These are phyloP conservation scores for Panurus biarmicus DNA, from an alignment of 2,113 vertebrate genomes.

Conservation along the genomic window DNA sequence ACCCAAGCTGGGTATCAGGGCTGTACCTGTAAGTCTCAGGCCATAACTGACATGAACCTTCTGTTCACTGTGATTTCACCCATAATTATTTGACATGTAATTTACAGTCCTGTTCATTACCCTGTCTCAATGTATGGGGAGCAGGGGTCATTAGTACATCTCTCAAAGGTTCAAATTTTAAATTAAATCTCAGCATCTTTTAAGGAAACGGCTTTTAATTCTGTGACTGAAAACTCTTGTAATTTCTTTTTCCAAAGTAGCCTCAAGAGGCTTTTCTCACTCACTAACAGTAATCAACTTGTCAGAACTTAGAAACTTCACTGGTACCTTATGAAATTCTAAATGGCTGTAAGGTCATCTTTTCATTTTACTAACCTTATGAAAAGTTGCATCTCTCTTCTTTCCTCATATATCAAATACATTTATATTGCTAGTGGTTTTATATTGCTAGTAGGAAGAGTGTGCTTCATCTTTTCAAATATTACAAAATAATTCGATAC, in stretches of 20 bases:
- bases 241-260: not conserved
- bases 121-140: not conserved
- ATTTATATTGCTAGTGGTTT: not conserved
- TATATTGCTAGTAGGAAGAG: not conserved
- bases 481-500: not conserved
- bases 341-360: not conserved
- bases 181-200: not conserved
- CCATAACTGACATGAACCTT: not conserved
- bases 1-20: not conserved
- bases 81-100: not conserved
- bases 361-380: not conserved
- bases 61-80: not conserved
- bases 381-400: not conserved
- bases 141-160: not conserved
- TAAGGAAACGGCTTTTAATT: not conserved
- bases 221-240: not conserved
- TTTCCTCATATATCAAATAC: not conserved
- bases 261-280: not conserved
- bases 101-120: not conserved
- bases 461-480: not conserved
- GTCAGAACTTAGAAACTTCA: not conserved
- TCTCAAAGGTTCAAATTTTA: not conserved
- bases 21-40: not conserved
- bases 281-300: not conserved
- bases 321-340: not conserved